These are phyloP conservation scores for Fundulus diaphanus DNA, from an alignment of 2,797 vertebrate species.

Conservation along the genomic window DNA sequence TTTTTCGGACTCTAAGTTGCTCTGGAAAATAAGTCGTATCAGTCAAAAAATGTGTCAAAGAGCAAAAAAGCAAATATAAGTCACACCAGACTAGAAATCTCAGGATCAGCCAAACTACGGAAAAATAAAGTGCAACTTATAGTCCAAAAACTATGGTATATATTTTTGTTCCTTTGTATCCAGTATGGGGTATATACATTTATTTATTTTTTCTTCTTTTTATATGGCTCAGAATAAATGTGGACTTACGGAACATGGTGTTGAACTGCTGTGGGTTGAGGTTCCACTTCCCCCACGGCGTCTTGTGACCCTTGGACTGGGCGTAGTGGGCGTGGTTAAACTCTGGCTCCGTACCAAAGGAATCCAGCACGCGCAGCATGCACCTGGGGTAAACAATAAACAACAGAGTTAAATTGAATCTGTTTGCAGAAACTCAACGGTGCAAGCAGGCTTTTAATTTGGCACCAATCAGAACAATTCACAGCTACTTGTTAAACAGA, in stretches of 20 bases:
- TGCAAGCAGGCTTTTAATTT: background rate
- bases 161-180: too few species aligned
- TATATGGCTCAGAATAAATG: too few species aligned
- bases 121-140: too few species aligned
- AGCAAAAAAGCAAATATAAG: too few species aligned
- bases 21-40: too few species aligned
- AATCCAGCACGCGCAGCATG: constrained; percentile 96
- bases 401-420: background rate
- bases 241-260: constrained; percentile 98
- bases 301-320: constrained; percentile 98
- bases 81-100: too few species aligned
- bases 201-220: too few species aligned
- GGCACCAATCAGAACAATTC: background rate
- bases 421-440: background rate
- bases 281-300: constrained; percentile 99
- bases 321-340: constrained; percentile 99
- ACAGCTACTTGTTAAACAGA: background rate
- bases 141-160: too few species aligned
- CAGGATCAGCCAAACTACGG: too few species aligned
- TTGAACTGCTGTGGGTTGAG: constrained; percentile 99
- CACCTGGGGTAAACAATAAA: constrained; percentile 80
- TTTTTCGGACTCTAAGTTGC: too few species aligned
- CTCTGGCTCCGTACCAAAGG: constrained; percentile 97
- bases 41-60: too few species aligned
- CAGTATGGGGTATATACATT: too few species aligned